Evolutionary conservation across 1,140 invertebrate genomes (phyloP).

Genomic region (Drosophila sulfurigaster): DNA sequence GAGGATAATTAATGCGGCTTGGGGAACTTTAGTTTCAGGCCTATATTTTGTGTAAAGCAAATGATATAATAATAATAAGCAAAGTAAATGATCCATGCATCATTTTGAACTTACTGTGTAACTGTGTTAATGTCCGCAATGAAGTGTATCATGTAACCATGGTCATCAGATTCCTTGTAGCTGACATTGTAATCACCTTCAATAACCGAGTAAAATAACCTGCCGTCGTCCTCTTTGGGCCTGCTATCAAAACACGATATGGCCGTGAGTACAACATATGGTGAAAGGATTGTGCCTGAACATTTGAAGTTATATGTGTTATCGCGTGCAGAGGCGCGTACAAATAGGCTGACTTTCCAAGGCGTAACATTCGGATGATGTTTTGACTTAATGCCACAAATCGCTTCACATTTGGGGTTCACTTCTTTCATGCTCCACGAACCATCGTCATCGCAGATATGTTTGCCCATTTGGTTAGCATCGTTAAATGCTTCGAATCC

Average conservation of each 20-base stretch:
- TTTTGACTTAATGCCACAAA: constrained; percentile 12
- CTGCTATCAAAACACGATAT: neutral
- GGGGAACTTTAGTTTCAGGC: neutral
- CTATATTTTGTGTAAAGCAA: neutral
- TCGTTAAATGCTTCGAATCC: neutral
- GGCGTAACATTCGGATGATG: constrained; percentile 21
- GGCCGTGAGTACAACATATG: constrained; percentile 39
- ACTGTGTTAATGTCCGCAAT: constrained; percentile 13
- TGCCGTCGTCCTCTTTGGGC: neutral
- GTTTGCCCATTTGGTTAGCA: neutral
- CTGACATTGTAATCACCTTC: neutral
- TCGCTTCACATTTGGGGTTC: constrained; percentile 26
- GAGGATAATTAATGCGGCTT: constrained; percentile 14
- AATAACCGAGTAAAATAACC: neutral
- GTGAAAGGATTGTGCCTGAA: constrained; percentile 74
- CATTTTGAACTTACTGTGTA: constrained; percentile 19
- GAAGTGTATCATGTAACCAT: constrained; percentile 35
- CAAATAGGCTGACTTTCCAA: constrained; percentile 56
- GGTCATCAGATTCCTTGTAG: neutral
- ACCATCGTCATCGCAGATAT: constrained; percentile 15
- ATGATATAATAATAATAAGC: neutral
- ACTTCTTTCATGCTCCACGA: neutral
- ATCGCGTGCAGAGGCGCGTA: neutral
- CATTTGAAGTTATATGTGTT: constrained; percentile 72
- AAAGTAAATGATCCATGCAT: neutral